phyloP scores from a whole-genome alignment of 2,797 vertebrate genomes.

The Centroberyx gerrardi region DNA sequence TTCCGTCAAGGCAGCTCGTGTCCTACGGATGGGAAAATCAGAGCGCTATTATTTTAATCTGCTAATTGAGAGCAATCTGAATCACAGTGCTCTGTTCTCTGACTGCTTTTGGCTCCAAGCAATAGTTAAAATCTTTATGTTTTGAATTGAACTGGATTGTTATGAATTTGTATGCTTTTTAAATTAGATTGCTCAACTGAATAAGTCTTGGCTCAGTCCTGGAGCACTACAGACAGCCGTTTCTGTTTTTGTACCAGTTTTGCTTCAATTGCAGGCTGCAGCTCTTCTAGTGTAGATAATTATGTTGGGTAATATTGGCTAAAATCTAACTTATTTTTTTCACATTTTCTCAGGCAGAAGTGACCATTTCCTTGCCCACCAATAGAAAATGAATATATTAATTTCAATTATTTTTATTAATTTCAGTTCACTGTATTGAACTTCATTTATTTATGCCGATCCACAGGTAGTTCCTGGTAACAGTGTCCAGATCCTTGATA shows the following conservation, averaged over 20 bases:
- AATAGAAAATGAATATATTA: too few species aligned
- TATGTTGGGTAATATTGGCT: constrained; percentile 28
- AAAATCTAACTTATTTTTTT: constrained; percentile 4
- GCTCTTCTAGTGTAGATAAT: not conserved
- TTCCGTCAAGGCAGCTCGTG: constrained; percentile 28
- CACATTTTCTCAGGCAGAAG: too few species aligned
- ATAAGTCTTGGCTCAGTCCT: constrained; percentile 16
- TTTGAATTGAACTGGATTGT: constrained; percentile 1
- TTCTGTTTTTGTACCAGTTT: constrained; percentile 11
- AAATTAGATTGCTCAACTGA: constrained; percentile 27
- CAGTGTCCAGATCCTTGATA: constrained; percentile 87
- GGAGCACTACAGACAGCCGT: not conserved
- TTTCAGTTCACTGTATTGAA: constrained; percentile 18
- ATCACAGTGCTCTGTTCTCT: constrained; percentile 27
- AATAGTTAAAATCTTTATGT: constrained; percentile 25
- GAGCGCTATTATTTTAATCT: constrained; percentile 31
- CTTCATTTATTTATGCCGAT: constrained; percentile 43
- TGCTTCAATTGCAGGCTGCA: constrained; percentile 3
- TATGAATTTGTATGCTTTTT: not conserved
- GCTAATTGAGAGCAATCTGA: constrained; percentile 52
- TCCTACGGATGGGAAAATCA: constrained; percentile 45
- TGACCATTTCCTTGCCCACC: too few species aligned
- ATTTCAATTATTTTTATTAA: not conserved
- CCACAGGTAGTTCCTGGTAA: constrained; percentile 88
- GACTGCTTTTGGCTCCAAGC: constrained; percentile 30